Base-by-base conservation (phyloP, 2,888 invertebrate genomes). In the Amiota communis region DNA sequence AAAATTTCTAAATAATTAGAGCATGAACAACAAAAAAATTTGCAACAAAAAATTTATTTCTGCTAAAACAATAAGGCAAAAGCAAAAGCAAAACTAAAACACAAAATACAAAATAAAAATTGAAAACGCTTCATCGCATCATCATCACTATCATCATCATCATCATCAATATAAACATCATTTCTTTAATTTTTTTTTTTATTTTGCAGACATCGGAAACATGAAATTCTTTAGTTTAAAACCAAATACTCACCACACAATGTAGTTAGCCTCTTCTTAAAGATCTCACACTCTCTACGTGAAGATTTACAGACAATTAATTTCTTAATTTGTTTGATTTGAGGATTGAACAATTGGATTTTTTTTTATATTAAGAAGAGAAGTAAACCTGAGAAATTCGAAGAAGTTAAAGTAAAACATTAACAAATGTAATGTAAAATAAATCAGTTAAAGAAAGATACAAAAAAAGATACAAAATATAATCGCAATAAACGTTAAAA, bases 1-100 rank as follows among this genome's bases (percentile, higher is more conserved):
- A 79, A 79, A 81, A 83, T 83, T 83, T 83, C 83, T 86, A 83
- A 83, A 83, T 83, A 83, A 83, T 83, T 83, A 83, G 83, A 83
- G 83, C 83, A 80, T 83, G 85, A 84, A 85, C 75, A 77, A 85
- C 81, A 76, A 77, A 80, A 23, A 47, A 79, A 77, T 63, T 36
- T 10, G 63, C 63, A 11, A 63, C 23, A 61, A 63, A 63, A 63
- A 9, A 59, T 59, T 59, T 9, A n/a, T n/a, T 36, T 46, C 23
- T n/a, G 53, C 63, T 74, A 53, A 53, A 23, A 23, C 23, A 23
- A 23, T 23, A 23, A 23, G 2, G 3, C 23, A 23, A 3, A 75
- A 63, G 70, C 72, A 72, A 56, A 47, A 65, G 2, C 9, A 48
- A 67, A 63, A 67, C 3, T 13, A 53, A 47, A 23, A 36, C 12